Evolutionary conservation across 2,888 invertebrate genomes (phyloP), one percentile per base, ranked within the genome.

Genomic region (Ectemnius lituratus): DNA sequence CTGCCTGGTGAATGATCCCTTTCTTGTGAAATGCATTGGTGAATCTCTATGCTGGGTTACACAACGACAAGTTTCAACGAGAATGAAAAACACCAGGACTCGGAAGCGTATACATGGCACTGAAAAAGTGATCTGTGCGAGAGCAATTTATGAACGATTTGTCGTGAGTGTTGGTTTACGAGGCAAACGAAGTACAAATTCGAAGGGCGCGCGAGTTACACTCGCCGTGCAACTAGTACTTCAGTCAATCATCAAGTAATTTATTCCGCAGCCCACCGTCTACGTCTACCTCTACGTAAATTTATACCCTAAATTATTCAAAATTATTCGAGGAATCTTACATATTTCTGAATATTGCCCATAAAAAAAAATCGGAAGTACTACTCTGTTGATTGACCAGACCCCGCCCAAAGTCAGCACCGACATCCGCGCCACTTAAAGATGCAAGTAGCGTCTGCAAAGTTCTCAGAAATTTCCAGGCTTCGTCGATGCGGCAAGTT

Each of bases 201-300:
- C 2, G 23, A 23, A 23, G 23, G 23, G 0, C 23, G 23, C 3
- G 23, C 23, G 23, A 23, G 23, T 23, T 23, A 2, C 1, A 23
- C 23, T 23, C 23, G 23, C 23, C 23, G 59, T 14, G 45, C 47
- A 28, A 23, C 20, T n/a, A 66, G 28, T 60, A 64, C 73, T 73
- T 80, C 73, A 81, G 83, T 81, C 79, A 73, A 80, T 80, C 70
- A 66, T 56, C 65, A 76, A 82, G 79, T 84, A 84, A 84, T 76
- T 76, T 75, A 75, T 75, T 73, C 68, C 73, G 49, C 64, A 65
- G 23, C 23, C 23, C 23, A 23, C 23, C 23, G 23, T 23, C 23
- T 23, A 23, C 23, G 23, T 23, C 23, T 23, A 23, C 23, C 2
- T 23, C 2, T 23, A 2, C 23, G 2, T 23, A 3, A 23, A 23